Conservation (phyloP, 2,888 invertebrate genomes). For the Polymixis lichenea region DNA sequence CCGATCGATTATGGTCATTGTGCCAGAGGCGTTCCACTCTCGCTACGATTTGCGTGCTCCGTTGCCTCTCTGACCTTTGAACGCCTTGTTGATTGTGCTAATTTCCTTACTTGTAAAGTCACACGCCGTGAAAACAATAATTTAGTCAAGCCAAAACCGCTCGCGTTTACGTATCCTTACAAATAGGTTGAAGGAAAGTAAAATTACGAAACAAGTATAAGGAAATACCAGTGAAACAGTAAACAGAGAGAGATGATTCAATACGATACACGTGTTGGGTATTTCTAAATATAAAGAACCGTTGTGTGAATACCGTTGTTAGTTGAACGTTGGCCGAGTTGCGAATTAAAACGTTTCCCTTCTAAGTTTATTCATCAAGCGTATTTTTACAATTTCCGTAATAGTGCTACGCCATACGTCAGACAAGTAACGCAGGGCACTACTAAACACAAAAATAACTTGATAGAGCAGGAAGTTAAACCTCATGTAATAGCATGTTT, state of each 20-base stretch:
- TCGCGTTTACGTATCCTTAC: slow-evolving; percentile 34
- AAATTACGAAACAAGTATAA: slow-evolving; percentile 76
- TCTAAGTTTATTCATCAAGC: slow-evolving; percentile 71
- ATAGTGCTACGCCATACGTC: slow-evolving; percentile 42
- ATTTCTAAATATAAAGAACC: slow-evolving; percentile 86
- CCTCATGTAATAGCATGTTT: slow-evolving; percentile 34
- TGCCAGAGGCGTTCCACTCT: slow-evolving; percentile 81
- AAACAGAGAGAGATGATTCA: slow-evolving; percentile 83
- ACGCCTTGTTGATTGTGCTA: slow-evolving; percentile 65
- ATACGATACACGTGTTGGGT: slow-evolving; percentile 81
- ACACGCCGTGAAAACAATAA: slow-evolving; percentile 52
- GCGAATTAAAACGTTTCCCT: slow-evolving; percentile 78
- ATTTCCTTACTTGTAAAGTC: slow-evolving; percentile 67
- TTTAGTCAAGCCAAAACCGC: slow-evolving; percentile 25
- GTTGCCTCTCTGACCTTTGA: slow-evolving; percentile 73
- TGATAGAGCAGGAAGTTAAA: slow-evolving; percentile 38
- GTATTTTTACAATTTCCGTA: slow-evolving; percentile 72
- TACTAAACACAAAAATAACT: slow-evolving; percentile 26
- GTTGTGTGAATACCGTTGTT: slow-evolving; percentile 83
- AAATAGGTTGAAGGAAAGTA: slow-evolving; percentile 73
- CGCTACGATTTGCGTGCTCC: slow-evolving; percentile 72
- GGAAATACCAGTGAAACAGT: slow-evolving; percentile 78
- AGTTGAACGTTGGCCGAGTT: slow-evolving; percentile 82
- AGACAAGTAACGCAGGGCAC: slow-evolving; percentile 6
- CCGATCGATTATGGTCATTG: slow-evolving; percentile 84